phyloP scores from a whole-genome alignment of 2,113 vertebrate genomes.

The Cettia cetti region DNA sequence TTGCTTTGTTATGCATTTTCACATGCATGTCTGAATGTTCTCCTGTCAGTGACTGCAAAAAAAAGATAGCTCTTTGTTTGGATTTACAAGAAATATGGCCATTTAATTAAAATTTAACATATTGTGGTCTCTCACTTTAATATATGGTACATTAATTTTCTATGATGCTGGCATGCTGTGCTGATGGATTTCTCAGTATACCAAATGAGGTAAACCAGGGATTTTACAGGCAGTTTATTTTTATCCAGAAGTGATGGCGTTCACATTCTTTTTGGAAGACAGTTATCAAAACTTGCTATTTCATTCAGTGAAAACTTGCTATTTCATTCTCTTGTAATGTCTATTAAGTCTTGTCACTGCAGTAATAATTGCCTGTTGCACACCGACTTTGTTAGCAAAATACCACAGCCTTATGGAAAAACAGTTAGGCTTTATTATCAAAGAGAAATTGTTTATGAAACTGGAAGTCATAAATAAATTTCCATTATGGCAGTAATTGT shows the following conservation, averaged over 20 bases:
- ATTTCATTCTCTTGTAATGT: not conserved
- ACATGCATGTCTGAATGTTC: not conserved
- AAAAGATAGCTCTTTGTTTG: not conserved
- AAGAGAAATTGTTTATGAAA: not conserved
- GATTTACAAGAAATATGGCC: not conserved
- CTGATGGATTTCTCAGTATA: not conserved
- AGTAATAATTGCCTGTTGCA: not conserved
- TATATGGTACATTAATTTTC: not conserved
- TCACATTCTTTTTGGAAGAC: not conserved
- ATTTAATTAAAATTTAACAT: not conserved
- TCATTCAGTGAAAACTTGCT: not conserved
- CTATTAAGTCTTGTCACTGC: not conserved
- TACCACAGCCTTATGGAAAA: not conserved
- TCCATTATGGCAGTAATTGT: not conserved
- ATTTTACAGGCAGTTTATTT: not conserved
- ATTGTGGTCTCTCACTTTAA: not conserved
- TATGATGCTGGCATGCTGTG: not conserved
- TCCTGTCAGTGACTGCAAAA: not conserved
- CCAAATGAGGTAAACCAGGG: not conserved
- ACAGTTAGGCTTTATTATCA: not conserved
- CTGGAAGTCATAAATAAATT: not conserved
- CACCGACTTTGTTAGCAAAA: not conserved
- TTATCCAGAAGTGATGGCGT: not conserved
- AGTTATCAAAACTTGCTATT: not conserved
- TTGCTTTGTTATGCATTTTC: not conserved